Evolutionary conservation across 2,113 vertebrate species (phyloP).

Genomic region (Engystomops pustulosus): DNA sequence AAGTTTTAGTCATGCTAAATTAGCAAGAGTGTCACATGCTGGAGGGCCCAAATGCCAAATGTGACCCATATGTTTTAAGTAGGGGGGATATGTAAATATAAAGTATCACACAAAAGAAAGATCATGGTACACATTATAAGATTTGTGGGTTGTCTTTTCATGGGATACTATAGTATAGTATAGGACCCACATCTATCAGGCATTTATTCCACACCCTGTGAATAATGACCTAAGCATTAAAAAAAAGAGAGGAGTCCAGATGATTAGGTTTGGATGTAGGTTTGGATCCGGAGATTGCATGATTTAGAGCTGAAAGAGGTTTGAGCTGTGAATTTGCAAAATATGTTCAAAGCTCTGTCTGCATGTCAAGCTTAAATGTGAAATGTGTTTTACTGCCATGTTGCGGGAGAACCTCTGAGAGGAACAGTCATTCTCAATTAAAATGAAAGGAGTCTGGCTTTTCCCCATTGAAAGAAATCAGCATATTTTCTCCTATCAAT

Average conservation of each 20-base stretch:
- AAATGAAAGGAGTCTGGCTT: constrained; percentile 50
- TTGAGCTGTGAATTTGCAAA: constrained; percentile 16
- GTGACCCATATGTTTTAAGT: too few relatives aligned
- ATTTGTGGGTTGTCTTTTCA: too few relatives aligned
- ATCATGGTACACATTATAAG: too few relatives aligned
- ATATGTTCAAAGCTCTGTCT: constrained; percentile 32
- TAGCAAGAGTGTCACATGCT: too few relatives aligned
- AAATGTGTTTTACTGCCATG: constrained; percentile 53
- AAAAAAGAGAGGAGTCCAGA: neutral
- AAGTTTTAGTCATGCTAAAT: too few relatives aligned
- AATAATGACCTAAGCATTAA: too few relatives aligned
- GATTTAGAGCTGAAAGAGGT: constrained; percentile 26
- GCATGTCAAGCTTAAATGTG: constrained; percentile 40
- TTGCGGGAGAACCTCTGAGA: constrained; percentile 36
- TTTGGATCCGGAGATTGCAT: neutral
- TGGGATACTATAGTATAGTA: too few relatives aligned
- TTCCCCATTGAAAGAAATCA: constrained; percentile 56
- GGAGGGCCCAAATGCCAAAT: too few relatives aligned
- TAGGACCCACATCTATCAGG: too few relatives aligned
- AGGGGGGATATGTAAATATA: too few relatives aligned
- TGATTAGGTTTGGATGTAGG: neutral
- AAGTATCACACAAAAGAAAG: too few relatives aligned
- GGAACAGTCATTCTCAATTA: constrained; percentile 55
- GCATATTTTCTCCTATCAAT: constrained; percentile 49
- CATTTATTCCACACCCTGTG: too few relatives aligned